These are phyloP conservation scores for Poicephalus meyeri DNA, from an alignment of 2,113 vertebrate genomes.

Conservation along the genomic window DNA sequence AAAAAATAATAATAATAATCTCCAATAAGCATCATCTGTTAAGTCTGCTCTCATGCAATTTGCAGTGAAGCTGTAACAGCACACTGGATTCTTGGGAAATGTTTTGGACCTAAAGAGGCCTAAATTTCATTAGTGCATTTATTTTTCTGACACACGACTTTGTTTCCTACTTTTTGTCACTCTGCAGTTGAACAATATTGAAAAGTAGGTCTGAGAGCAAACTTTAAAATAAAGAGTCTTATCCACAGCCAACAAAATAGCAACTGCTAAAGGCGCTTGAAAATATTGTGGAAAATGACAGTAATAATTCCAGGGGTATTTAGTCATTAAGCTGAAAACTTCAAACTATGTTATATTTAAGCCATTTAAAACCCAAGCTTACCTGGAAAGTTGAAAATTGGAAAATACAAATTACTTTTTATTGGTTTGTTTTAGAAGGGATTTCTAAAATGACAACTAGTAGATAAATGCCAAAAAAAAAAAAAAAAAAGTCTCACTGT, in stretches of 20 bases:
- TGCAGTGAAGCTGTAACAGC: background rate
- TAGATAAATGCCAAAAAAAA: background rate
- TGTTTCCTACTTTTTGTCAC: background rate
- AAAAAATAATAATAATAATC: background rate
- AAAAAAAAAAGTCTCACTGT: background rate
- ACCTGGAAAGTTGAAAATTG: background rate
- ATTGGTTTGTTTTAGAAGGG: background rate
- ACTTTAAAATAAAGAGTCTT: background rate
- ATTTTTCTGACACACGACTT: constrained; percentile 1
- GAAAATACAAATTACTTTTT: background rate
- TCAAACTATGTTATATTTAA: background rate
- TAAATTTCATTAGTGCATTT: background rate
- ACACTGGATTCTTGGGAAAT: background rate
- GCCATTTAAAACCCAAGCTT: background rate
- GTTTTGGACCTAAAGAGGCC: background rate
- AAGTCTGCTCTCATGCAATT: background rate
- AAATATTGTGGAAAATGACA: background rate
- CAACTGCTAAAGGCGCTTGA: background rate
- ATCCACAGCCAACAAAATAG: background rate
- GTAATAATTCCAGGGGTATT: background rate
- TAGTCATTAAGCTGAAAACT: background rate
- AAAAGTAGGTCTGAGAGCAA: background rate
- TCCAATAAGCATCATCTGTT: background rate
- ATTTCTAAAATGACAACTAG: background rate
- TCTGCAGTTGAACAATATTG: background rate